Percentiles rank a stretch among this genome's conserved stretches.
Evolutionary conservation across 1,140 invertebrate genomes (phyloP).

Genomic region (Phocides pigmalion): DNA sequence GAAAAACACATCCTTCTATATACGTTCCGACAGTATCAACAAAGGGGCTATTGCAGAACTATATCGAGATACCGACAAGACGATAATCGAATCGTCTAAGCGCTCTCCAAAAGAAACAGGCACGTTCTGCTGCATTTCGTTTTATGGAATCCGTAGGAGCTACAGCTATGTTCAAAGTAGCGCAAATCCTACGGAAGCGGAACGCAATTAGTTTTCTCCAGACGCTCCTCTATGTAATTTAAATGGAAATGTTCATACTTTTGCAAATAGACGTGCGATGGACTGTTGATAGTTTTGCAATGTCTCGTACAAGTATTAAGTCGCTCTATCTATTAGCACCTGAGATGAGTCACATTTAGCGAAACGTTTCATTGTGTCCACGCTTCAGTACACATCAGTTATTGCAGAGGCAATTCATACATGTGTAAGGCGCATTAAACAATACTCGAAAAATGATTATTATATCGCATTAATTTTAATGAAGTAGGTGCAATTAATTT

Average conservation of each 20-base stretch:
- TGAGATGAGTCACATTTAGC: neutral
- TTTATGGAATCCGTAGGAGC: slow-evolving; percentile 24
- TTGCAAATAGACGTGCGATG: slow-evolving; percentile 1
- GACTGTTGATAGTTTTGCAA: neutral
- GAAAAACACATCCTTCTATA: neutral
- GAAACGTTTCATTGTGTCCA: neutral
- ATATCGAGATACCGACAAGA: slow-evolving; percentile 12
- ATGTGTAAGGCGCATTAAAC: neutral
- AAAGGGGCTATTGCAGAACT: slow-evolving; percentile 8
- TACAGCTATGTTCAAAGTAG: slow-evolving; percentile 24
- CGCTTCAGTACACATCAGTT: neutral
- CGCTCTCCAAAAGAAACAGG: slow-evolving; percentile 24
- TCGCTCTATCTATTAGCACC: neutral
- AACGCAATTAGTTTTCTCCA: slow-evolving; percentile 29
- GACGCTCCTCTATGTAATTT: slow-evolving; percentile 15
- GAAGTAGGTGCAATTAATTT: neutral
- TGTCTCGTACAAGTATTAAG: neutral
- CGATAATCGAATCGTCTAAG: slow-evolving; percentile 32
- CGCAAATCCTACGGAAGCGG: slow-evolving; percentile 13
- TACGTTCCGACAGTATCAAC: slow-evolving; percentile 13
- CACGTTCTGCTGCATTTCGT: slow-evolving; percentile 26
- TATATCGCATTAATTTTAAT: neutral
- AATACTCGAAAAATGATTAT: neutral
- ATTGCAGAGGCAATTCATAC: neutral
- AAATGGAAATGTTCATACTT: slow-evolving; percentile 27